Conservation (phyloP, 2,113 vertebrate genomes). For the Megalops atlanticus region DNA sequence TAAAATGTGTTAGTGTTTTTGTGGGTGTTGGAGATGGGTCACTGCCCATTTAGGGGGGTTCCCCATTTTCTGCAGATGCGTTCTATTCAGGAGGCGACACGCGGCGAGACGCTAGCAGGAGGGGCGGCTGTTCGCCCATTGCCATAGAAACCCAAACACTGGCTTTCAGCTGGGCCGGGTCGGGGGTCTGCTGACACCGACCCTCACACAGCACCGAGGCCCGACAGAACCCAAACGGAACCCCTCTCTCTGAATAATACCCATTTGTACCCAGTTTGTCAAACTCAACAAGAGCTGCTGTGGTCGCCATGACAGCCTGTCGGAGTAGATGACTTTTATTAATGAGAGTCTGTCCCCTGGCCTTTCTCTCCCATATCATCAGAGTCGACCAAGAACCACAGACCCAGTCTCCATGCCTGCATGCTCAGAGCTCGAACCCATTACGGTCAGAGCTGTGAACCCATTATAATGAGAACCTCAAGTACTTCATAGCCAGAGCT, state of each 20-base stretch:
- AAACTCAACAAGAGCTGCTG: slow-evolving; percentile 84
- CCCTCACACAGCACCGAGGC: slow-evolving; percentile 81
- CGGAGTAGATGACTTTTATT: slow-evolving; percentile 53
- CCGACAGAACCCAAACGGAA: slow-evolving; percentile 85
- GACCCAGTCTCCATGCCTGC: neutral
- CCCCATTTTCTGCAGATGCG: slow-evolving; percentile 97
- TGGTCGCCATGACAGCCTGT: slow-evolving; percentile 55
- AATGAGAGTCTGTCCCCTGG: slow-evolving; percentile 52
- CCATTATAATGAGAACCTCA: neutral
- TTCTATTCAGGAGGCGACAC: slow-evolving; percentile 92
- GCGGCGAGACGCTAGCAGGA: slow-evolving; percentile 91
- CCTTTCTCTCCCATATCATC: slow-evolving; percentile 40
- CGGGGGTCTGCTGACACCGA: slow-evolving; percentile 80
- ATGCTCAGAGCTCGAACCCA: neutral
- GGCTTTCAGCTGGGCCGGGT: slow-evolving; percentile 80
- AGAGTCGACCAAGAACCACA: slow-evolving; percentile 36
- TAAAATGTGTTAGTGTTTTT: slow-evolving; percentile 93
- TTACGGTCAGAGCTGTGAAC: neutral
- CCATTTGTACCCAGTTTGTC: slow-evolving; percentile 90
- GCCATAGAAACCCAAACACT: slow-evolving; percentile 96
- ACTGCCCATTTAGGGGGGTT: slow-evolving; percentile 91
- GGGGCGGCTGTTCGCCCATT: slow-evolving; percentile 86
- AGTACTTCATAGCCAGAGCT: neutral
- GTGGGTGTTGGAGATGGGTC: slow-evolving; percentile 85
- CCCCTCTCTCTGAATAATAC: slow-evolving; percentile 88